Evolutionary conservation across 2,888 invertebrate species (phyloP).

Genomic region (Rhaphigaster nebulosa): DNA sequence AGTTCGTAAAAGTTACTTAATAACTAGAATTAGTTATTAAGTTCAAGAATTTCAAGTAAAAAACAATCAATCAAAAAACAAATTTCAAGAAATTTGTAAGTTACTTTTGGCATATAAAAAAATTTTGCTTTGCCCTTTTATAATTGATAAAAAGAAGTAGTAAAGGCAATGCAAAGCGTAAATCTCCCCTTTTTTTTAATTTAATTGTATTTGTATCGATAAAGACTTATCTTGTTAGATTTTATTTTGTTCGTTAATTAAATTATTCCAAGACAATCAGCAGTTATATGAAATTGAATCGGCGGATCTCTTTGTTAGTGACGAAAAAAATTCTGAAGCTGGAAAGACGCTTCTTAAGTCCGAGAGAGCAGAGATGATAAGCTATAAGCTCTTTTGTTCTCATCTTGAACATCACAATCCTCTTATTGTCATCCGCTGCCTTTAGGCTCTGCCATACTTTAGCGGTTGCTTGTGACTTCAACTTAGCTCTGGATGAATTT

Average conservation of each 20-base stretch:
- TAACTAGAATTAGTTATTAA: too few species aligned
- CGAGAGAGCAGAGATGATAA: not conserved
- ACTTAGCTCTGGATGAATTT: not conserved
- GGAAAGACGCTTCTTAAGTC: not conserved
- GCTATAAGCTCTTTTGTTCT: slow-evolving; percentile 15
- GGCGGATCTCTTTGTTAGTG: not conserved
- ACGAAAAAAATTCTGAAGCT: not conserved
- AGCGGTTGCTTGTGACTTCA: not conserved
- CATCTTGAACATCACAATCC: not conserved
- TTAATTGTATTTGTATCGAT: not conserved
- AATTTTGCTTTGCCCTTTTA: too few species aligned
- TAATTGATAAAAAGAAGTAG: too few species aligned
- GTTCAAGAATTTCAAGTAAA: too few species aligned
- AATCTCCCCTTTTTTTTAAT: not conserved
- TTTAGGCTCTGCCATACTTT: not conserved
- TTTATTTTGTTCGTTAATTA: not conserved
- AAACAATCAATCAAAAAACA: too few species aligned
- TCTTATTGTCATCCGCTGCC: not conserved
- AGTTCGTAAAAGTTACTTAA: too few species aligned
- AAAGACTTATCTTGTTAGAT: not conserved
- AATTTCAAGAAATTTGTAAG: too few species aligned
- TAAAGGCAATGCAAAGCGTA: too few species aligned
- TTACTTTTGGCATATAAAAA: too few species aligned
- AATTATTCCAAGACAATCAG: not conserved
- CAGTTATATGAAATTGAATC: not conserved